Evolutionary conservation across 1,140 invertebrate species (phyloP).

Genomic region (Hydropsyche tenuis): DNA sequence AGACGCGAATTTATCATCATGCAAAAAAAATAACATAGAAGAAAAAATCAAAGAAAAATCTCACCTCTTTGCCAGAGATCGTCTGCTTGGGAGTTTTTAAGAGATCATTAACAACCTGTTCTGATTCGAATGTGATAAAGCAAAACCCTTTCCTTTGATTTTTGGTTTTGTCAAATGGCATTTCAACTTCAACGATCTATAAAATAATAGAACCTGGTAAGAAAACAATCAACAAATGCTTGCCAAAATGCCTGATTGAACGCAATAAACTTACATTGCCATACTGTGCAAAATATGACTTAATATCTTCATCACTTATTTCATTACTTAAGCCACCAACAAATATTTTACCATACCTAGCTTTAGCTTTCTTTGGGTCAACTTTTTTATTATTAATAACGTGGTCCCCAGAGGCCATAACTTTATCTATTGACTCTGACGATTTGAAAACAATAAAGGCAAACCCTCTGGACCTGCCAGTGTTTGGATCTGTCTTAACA

Average conservation of each 20-base stretch:
- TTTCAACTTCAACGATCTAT: conserved; percentile 92
- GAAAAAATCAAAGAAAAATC: conserved; percentile 34
- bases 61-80: conserved; percentile 89
- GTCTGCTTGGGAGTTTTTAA: conserved; percentile 91
- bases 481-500: conserved; percentile 91
- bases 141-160: conserved; percentile 95
- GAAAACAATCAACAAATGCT: conserved; percentile 7
- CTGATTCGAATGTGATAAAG: conserved; percentile 94
- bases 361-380: conserved; percentile 94
- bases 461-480: conserved; percentile 88
- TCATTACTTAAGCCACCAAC: conserved; percentile 91
- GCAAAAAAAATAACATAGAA: conserved; percentile 15
- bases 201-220: conserved; percentile 45
- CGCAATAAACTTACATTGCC: conserved; percentile 75
- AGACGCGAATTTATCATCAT: conserved; percentile 43
- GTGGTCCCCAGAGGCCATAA: conserved; percentile 84
- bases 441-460: conserved; percentile 94
- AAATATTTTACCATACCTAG: conserved; percentile 92
- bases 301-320: conserved; percentile 91
- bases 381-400: conserved; percentile 93
- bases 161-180: conserved; percentile 96
- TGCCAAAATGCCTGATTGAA: not conserved
- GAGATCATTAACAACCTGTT: conserved; percentile 89
- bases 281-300: conserved; percentile 87
- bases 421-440: conserved; percentile 89